phyloP scores from a whole-genome alignment of 1,140 invertebrate genomes.

The Pseudomyrmex flavicornis region DNA sequence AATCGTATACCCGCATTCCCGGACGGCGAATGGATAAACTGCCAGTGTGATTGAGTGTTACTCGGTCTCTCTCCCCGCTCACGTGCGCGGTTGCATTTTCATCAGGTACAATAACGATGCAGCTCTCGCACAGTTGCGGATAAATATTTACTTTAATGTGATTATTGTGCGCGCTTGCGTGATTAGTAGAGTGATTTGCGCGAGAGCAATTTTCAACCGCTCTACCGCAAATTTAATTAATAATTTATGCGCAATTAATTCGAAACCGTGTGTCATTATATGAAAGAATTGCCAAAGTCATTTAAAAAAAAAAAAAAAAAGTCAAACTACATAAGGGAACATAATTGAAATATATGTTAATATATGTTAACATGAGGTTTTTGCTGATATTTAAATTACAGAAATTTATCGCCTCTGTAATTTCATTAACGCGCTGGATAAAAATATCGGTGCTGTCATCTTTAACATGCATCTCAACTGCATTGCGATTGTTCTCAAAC shows the following conservation, averaged over 20 bases:
- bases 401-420: too few relatives aligned
- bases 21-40: slow-evolving; percentile 57
- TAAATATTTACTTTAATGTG: slow-evolving; percentile 15
- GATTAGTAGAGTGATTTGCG: neutral
- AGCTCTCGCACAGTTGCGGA: neutral
- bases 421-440: neutral
- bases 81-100: slow-evolving; percentile 26
- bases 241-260: neutral
- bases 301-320: too few relatives aligned
- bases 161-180: slow-evolving; percentile 18
- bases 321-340: too few relatives aligned
- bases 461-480: slow-evolving; percentile 41
- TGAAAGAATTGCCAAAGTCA: too few relatives aligned
- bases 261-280: too few relatives aligned
- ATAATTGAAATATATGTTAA: too few relatives aligned
- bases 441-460: slow-evolving; percentile 77
- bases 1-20: slow-evolving; percentile 69
- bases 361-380: too few relatives aligned
- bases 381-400: too few relatives aligned
- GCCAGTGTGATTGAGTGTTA: slow-evolving; percentile 67
- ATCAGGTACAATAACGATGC: neutral
- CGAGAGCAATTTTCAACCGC: too few relatives aligned
- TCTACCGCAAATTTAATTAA: neutral
- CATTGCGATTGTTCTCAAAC: neutral
- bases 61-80: slow-evolving; percentile 15